These are phyloP conservation scores for Apodemia zela DNA, from an alignment of 2,888 invertebrate genomes.

Conservation along the genomic window DNA sequence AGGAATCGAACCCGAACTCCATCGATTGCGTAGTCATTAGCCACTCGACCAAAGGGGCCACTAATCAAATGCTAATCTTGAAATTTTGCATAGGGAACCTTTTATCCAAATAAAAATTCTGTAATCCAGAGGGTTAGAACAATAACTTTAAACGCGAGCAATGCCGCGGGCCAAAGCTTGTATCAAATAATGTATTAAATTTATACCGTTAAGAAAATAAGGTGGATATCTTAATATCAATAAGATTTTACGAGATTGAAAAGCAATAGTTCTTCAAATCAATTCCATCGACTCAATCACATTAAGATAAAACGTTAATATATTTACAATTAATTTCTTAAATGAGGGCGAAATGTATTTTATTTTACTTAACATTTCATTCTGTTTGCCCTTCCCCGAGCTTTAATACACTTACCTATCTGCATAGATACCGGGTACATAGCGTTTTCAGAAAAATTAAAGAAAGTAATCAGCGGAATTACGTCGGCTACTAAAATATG, in stretches of 20 bases:
- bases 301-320: slow-evolving; percentile 17
- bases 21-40: too few relatives aligned
- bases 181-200: too few relatives aligned
- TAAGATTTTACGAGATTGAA: neutral
- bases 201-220: too few relatives aligned
- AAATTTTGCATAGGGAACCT: too few relatives aligned
- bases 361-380: slow-evolving; percentile 50
- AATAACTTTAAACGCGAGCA: too few relatives aligned
- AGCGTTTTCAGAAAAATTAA: slow-evolving; percentile 73
- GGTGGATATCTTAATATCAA: too few relatives aligned
- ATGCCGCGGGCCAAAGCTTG: too few relatives aligned
- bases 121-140: too few relatives aligned
- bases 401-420: slow-evolving; percentile 61
- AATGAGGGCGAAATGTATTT: slow-evolving; percentile 35
- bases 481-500: slow-evolving; percentile 78
- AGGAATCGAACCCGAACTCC: too few relatives aligned
- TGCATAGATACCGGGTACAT: slow-evolving; percentile 35
- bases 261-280: slow-evolving; percentile 1
- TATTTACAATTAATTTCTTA: slow-evolving; percentile 31
- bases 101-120: too few relatives aligned
- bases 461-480: slow-evolving; percentile 78
- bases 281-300: slow-evolving; percentile 14
- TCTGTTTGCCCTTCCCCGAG: slow-evolving; percentile 60
- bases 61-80: too few relatives aligned
- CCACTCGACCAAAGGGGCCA: too few relatives aligned